Base-by-base conservation (phyloP, 2,797 vertebrate genomes). In the Sebastes hubbsi region DNA sequence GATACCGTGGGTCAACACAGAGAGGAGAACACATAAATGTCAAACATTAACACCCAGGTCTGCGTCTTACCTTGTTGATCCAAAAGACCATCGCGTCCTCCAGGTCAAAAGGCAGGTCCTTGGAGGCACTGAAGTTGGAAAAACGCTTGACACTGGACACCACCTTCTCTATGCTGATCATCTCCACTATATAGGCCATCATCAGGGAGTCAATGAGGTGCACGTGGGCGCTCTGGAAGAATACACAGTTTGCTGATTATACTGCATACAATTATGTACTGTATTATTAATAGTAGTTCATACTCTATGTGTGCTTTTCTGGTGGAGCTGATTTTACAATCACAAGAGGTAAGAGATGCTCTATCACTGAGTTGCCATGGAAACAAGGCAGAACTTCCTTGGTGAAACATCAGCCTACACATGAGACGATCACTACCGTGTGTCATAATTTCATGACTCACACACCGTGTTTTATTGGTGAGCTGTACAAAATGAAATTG, bases 61-160 rank as follows among this genome's bases (percentile, higher is more conserved):
- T 34, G 11, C 2, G 18, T 78, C 72, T 83, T 88, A 98, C 98
- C 97, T 99, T 98, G 94, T 99, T 99, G 84, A 99, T 97, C 98
- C 98, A 99, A 93, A 99, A 97, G 66, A 99, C 90, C 96, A 99
- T 98, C 1, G 98, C 97, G 6, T 99, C 98, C 89, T 99, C 98
- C 32, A 99, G 92, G 92, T 98, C 96, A 20, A 97, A 98, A 7
- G 98, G 98, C 63, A 97, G 94, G 76, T 98, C 97, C 87, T 98
- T 97, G 2, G 98, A 97, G 95, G 97, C 97, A 84, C 97, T 97
- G 92, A 98, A 97, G 0, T 97, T 97, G 3, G 97, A 97, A 87
- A 99, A 99, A 66, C 97, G 97, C 86, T 97, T 97, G 87, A 99
- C 96, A 1, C 97, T 97, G 70, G 97, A 95, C 22, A 99, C 96